Base-by-base conservation (phyloP, 2,888 invertebrate genomes). In the Andrena praecox region DNA sequence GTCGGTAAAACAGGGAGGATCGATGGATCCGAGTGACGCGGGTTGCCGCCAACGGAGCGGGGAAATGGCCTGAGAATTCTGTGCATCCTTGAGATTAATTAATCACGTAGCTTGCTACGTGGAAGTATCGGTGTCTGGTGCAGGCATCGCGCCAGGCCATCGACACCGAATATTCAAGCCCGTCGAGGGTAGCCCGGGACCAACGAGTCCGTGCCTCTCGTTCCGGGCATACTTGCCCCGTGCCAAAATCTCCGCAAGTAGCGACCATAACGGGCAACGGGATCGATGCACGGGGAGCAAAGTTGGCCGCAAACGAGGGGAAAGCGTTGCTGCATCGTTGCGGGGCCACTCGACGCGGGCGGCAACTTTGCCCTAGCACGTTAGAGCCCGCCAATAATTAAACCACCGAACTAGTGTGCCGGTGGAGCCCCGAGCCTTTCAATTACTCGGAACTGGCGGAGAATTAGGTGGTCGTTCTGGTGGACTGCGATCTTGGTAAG, bases 1-100 rank as follows among this genome's bases (percentile, higher is more conserved):
- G 82, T 67, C 85, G 88, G 82, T 87, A 86, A 87, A 85, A 81
- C 84, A 87, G 86, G 12, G 6, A 24, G n/a, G 76, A 77, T 84
- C 77, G 62, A 80, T 80, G 29, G 80, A 80, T 80, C 60, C 8
- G 1, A 10, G 5, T 42, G 42, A 27, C 29, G 62, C 24, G 56
- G 42, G 27, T 48, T 67, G 48, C 24, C 27, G 24, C 12, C 20
- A 50, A 33, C 1, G 8, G 5, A 5, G 24, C 2, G 2, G 42
- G 35, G 33, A 6, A 2, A 3, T 42, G 7, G 27, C 56, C 27
- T 12, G 56, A 8, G 31, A 42, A 12, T 16, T 27, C 42, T 29
- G 29, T 56, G 24, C 24, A 24, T 10, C 24, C 24, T 27, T 56
- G 24, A 56, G 24, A 24, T 10, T 56, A 56, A 56, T 56, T 56